Evolutionary conservation across 2,113 vertebrate genomes (phyloP), one percentile per base, ranked within the genome.

Genomic region (Probosciger aterrimus): DNA sequence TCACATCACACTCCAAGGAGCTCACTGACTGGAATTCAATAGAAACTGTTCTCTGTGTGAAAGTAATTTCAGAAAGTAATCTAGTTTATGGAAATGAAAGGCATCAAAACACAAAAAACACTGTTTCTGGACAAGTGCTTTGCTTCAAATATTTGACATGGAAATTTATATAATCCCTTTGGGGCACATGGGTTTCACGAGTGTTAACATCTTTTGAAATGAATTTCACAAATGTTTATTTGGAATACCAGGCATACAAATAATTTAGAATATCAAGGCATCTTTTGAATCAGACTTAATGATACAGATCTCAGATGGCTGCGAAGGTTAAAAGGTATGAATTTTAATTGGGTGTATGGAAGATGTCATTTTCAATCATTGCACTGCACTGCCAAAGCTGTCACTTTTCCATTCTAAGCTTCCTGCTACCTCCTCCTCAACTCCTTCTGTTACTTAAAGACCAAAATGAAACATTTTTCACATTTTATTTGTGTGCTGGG

Each of bases 21-120:
- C 97, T 98, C 98, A 98, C 98, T 98, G 98, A 98, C 97, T 98
- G 95, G 97, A 98, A 98, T 98, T 98, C 98, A 98, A 98, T 98
- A 98, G 98, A 97, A 98, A 98, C 97, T 95, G 97, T 97, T 98
- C 98, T 98, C 98, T 98, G 98, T 98, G 97, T 98, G 98, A 98
- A 98, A 98, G 98, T 98, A 98, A 98, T 98, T 98, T 98, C 98
- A 98, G 98, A 98, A 98, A 98, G 98, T 98, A 98, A 98, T 98
- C 98, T 98, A 98, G 98, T 98, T 98, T 98, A 98, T 98, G 98
- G 98, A 98, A 98, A 98, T 98, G 98, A 98, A 98, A 98, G 97
- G 97, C 98, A 98, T 98, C 98, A 98, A 98, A 98, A 98, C 98
- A 98, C 97, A 98, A 98, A 98, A 98, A 98, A 97, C 97, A 98